Evolutionary conservation across 2,113 vertebrate species (phyloP), one percentile per base, ranked within the genome.

Genomic region (Meleagris gallopavo): DNA sequence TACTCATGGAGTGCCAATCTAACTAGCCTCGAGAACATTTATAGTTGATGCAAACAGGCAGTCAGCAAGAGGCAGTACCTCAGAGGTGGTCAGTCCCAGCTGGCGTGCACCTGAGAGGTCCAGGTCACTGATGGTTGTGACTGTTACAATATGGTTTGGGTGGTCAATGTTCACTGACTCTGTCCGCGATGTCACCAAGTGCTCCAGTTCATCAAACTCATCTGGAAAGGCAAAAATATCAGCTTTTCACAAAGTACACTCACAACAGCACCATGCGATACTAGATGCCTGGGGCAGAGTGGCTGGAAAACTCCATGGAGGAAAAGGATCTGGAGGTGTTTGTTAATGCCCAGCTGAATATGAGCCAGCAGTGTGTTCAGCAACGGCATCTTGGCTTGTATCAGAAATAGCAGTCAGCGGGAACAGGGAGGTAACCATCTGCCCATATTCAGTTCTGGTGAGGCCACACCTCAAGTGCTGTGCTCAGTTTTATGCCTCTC

Each of bases 71-170:
- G 16, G 41, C 12, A 90, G 79, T 93, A 98, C 99, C 98, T 97
- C 83, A 25, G 96, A 61, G 2, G 52, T n/a, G 6, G 87, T 79
- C 34, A 98, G 86, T 38, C 97, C 97, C 4, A 99, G 97, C 64
- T 98, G 96, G 57, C 95, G 97, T 36, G 95, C 86, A 2, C 97
- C 97, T 0, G 98, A 98, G 60, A 99, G 98, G 95, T 99, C 99
- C 20, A 99, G 97, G 96, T 99, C 97, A 18, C 98, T 99, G 96
- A 99, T 98, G 86, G 99, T 99, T 13, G 99, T 99, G 93, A 99
- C 99, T 0, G 99, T 99, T 69, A 99, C 99, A 0, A 99, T 98
- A 97, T 99, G 99, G 95, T 99, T 99, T 24, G 99, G 99, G 89
- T 99, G 99, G 92, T 99, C 98, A 0, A 98, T 99, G 91, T 98